These are phyloP conservation scores for Schizopygopsis malacanthus DNA, from an alignment of 2,797 vertebrate species.

Conservation along the genomic window DNA sequence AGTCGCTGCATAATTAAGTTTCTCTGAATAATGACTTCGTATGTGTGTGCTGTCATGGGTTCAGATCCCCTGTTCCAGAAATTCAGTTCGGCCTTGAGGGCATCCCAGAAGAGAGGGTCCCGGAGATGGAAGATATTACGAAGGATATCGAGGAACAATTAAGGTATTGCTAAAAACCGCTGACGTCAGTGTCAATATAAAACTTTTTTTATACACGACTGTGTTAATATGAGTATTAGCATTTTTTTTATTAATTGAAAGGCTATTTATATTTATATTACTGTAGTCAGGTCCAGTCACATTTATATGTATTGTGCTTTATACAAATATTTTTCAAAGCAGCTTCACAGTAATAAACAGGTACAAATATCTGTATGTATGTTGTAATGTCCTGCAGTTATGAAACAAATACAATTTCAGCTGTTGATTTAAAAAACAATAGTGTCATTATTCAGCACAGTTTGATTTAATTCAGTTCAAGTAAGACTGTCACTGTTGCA, in stretches of 20 bases:
- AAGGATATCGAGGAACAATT: conserved; percentile 18
- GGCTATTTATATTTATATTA: not conserved
- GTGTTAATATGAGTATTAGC: not conserved
- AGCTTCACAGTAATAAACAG: not conserved
- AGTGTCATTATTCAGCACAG: not conserved
- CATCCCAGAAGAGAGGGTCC: conserved; percentile 69
- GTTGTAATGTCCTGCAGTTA: not conserved
- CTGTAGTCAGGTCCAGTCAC: not conserved
- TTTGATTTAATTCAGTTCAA: not conserved
- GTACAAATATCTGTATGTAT: not conserved
- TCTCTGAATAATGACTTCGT: not conserved
- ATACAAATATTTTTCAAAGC: not conserved
- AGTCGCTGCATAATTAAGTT: conserved; percentile 23
- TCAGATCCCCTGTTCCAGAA: conserved; percentile 63
- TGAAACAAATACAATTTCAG: not conserved
- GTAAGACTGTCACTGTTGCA: not conserved
- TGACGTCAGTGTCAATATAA: conserved; percentile 43
- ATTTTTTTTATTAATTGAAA: not conserved
- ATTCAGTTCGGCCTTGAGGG: conserved; percentile 60
- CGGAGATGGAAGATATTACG: conserved; percentile 23
- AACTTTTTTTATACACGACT: not conserved
- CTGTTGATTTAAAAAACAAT: not conserved
- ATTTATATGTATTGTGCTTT: not conserved
- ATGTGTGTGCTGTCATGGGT: conserved; percentile 35
- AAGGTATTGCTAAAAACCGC: conserved; percentile 1